phyloP scores from a whole-genome alignment of 2,113 vertebrate species.

The Platysternon megacephalum region DNA sequence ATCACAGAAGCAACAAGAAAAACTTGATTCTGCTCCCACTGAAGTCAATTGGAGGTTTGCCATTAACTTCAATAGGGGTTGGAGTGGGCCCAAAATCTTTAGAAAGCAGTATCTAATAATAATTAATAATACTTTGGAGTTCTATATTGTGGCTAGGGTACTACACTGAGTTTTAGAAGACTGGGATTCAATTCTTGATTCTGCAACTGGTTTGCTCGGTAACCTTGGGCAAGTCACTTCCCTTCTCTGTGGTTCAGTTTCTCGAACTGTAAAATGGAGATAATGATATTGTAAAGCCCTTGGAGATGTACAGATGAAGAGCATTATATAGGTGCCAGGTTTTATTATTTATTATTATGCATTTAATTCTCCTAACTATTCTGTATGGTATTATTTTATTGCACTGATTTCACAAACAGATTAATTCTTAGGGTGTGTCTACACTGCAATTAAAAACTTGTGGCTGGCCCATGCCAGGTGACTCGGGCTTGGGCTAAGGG shows the following conservation, averaged over 20 bases:
- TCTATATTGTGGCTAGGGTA: not conserved
- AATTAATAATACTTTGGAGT: not conserved
- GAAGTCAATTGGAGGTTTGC: not conserved
- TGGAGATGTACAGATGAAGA: not conserved
- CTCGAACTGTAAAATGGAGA: not conserved
- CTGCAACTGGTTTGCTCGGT: not conserved
- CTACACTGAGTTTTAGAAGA: not conserved
- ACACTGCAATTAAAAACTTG: too few relatives aligned
- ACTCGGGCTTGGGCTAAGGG: too few relatives aligned
- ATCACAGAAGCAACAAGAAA: not conserved
- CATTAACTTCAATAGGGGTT: not conserved
- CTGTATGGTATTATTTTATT: conserved; percentile 16
- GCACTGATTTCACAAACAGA: conserved; percentile 36
- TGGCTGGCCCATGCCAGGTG: not conserved
- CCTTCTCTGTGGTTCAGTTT: not conserved
- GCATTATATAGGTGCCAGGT: not conserved
- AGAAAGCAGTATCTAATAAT: too few relatives aligned
- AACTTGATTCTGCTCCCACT: not conserved
- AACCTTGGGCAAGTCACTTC: not conserved
- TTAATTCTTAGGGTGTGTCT: not conserved
- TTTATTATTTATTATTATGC: not conserved
- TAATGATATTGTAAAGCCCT: not conserved
- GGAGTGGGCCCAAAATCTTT: not conserved
- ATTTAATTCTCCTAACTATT: not conserved
- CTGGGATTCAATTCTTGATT: not conserved